Evolutionary conservation across 2,113 vertebrate genomes (phyloP).

Genomic region (Seriola aureovittata): DNA sequence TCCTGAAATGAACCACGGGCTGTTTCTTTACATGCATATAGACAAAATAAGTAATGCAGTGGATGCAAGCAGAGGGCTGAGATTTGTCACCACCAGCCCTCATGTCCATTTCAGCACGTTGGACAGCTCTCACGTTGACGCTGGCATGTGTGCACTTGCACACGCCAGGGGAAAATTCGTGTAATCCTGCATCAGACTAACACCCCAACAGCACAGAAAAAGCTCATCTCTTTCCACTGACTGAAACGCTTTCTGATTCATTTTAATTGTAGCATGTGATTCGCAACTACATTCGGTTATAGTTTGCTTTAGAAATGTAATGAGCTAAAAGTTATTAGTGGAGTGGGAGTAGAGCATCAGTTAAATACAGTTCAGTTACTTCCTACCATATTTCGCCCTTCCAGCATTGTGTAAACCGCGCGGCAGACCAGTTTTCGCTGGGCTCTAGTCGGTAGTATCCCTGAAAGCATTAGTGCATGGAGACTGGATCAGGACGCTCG

Average conservation of each 20-base stretch:
- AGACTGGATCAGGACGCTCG: constrained; percentile 59
- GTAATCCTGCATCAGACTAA: constrained; percentile 55
- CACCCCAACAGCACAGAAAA: background rate
- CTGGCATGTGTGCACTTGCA: constrained; percentile 27
- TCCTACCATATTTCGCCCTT: constrained; percentile 76
- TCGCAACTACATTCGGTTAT: background rate
- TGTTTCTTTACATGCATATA: background rate
- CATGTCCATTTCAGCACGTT: constrained; percentile 60
- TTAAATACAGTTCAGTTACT: background rate
- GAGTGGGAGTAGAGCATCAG: background rate
- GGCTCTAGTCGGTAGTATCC: constrained; percentile 56
- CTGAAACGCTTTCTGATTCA: background rate
- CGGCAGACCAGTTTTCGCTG: constrained; percentile 65
- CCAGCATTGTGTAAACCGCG: constrained; percentile 54
- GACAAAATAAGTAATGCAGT: background rate
- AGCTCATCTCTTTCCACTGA: constrained; percentile 6
- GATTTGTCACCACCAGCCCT: constrained; percentile 8
- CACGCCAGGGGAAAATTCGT: constrained; percentile 44
- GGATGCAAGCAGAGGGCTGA: background rate
- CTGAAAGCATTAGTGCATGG: constrained; percentile 69
- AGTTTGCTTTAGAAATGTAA: background rate
- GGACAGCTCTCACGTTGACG: constrained; percentile 67
- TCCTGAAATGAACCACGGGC: background rate
- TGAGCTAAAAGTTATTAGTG: background rate
- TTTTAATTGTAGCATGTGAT: background rate